These are phyloP conservation scores for Penelope pileata DNA, from an alignment of 2,113 vertebrate genomes.

Conservation along the genomic window DNA sequence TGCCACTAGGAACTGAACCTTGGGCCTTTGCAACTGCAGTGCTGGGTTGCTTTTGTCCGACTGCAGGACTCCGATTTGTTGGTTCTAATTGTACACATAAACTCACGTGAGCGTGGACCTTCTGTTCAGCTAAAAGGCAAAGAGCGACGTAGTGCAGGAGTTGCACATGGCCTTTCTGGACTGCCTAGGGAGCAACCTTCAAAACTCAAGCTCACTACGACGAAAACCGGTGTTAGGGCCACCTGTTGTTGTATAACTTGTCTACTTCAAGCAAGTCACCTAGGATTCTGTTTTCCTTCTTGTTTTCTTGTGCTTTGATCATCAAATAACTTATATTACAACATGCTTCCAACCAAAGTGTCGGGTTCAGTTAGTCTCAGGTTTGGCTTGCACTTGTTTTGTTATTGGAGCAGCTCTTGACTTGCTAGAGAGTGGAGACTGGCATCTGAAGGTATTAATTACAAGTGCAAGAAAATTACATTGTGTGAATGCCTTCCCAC, in stretches of 20 bases:
- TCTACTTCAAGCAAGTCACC: not conserved
- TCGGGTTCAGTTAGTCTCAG: not conserved
- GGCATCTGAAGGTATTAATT: not conserved
- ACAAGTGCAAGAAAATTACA: not conserved
- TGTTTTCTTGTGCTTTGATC: not conserved
- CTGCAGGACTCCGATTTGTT: not conserved
- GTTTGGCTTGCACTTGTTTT: not conserved
- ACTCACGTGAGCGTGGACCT: rapidly evolving
- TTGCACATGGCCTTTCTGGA: not conserved
- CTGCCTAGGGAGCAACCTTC: not conserved
- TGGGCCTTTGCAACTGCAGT: not conserved
- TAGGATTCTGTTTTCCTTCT: not conserved
- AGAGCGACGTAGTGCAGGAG: rapidly evolving
- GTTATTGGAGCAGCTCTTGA: not conserved
- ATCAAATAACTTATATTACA: not conserved
- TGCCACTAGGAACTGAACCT: not conserved
- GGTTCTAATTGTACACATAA: not conserved
- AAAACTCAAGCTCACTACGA: not conserved
- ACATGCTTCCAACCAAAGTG: not conserved
- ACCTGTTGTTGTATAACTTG: conserved; percentile 8
- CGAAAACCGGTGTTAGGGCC: conserved; percentile 8
- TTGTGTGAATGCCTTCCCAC: not conserved
- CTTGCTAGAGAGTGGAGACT: not conserved
- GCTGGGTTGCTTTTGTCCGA: not conserved
- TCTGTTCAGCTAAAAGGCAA: not conserved